These are phyloP conservation scores for Sclerodermus sp. DNA, from an alignment of 2,888 invertebrate genomes.

Conservation along the genomic window DNA sequence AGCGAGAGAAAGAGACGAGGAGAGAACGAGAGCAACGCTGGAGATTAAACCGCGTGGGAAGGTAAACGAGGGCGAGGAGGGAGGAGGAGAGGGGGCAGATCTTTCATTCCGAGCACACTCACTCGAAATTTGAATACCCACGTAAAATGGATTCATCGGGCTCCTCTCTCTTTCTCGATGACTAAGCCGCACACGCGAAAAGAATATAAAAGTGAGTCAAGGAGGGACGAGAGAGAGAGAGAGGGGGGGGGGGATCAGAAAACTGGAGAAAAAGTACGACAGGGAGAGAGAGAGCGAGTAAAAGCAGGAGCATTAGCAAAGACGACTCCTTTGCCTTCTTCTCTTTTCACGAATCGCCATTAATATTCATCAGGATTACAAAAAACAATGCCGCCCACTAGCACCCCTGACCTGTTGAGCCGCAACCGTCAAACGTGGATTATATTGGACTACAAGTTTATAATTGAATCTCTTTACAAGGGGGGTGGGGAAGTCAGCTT, in stretches of 20 bases:
- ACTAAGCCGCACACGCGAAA: conserved; percentile 52
- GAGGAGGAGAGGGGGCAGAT: conserved; percentile 23
- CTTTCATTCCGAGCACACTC: conserved; percentile 50
- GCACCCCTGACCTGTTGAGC: conserved; percentile 49
- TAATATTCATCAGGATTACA: conserved; percentile 55
- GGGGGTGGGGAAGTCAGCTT: too few relatives aligned
- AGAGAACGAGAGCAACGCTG: neutral
- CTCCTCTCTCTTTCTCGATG: conserved; percentile 30
- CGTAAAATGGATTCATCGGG: conserved; percentile 44
- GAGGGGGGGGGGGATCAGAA: too few relatives aligned
- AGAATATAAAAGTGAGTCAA: conserved; percentile 46
- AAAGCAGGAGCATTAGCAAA: too few relatives aligned
- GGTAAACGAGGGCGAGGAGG: conserved; percentile 2
- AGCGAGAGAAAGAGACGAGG: conserved; percentile 2
- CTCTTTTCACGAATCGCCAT: conserved; percentile 32
- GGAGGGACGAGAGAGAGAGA: too few relatives aligned
- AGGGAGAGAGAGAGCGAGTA: conserved; percentile 8
- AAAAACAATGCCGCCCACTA: conserved; percentile 43
- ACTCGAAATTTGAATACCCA: conserved; percentile 50
- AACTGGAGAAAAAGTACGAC: neutral
- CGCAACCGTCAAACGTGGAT: conserved; percentile 45
- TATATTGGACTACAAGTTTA: conserved; percentile 48
- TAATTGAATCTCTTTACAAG: conserved; percentile 50
- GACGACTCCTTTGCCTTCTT: neutral
- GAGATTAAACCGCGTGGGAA: neutral